phyloP scores from a whole-genome alignment of 2,797 vertebrate species.

The Crocodylus rhombifer region DNA sequence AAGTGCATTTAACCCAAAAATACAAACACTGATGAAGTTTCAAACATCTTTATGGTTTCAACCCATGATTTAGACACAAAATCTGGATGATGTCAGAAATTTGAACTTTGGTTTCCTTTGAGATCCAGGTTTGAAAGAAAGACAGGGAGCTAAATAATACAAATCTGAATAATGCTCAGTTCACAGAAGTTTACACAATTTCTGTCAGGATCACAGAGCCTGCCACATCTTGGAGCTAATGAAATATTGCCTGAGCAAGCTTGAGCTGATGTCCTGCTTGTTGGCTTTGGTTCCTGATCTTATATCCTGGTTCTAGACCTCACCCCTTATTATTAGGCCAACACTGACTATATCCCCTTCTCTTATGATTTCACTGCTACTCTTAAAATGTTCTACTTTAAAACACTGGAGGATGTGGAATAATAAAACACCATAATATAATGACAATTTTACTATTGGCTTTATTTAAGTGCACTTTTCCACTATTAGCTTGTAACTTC shows the following conservation, averaged over 20 bases:
- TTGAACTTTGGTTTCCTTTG: background rate
- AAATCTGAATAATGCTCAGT: slow-evolving; percentile 8
- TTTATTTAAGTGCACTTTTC: slow-evolving; percentile 1
- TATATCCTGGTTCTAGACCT: too few relatives aligned
- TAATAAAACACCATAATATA: background rate
- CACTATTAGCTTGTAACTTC: background rate
- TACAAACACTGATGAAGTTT: too few relatives aligned
- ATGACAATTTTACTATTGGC: background rate
- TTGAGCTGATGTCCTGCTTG: too few relatives aligned
- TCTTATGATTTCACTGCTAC: background rate
- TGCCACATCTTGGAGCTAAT: rapidly evolving
- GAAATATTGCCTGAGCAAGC: too few relatives aligned
- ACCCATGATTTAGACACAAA: background rate
- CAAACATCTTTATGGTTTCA: too few relatives aligned
- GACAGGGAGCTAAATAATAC: background rate
- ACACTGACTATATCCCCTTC: background rate
- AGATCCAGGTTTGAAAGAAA: background rate
- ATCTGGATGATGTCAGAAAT: background rate
- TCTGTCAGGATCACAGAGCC: background rate
- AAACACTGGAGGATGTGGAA: background rate
- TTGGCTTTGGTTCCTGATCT: too few relatives aligned
- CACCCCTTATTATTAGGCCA: background rate
- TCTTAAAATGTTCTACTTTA: background rate
- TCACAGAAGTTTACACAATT: background rate
- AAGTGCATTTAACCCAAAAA: too few relatives aligned